Conservation (phyloP, 1,140 invertebrate species). For the Trichonephila inaurata region DNA sequence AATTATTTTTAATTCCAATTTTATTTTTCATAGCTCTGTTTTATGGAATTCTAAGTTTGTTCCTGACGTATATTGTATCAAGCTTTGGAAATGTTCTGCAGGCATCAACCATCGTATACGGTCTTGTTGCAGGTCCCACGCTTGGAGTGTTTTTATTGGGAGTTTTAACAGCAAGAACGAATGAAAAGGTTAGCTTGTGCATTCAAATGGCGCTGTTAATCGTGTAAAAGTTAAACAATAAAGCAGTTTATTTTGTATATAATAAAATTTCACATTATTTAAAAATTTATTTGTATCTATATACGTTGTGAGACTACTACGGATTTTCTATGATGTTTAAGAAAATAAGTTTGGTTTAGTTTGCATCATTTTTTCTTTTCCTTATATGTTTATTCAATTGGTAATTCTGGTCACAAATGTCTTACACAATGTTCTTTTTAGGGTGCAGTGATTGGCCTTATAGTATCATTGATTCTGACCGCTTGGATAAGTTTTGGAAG, state of each 20-base stretch:
- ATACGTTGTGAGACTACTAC: too few relatives aligned
- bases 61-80: constrained; percentile 87
- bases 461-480: constrained; percentile 86
- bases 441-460: constrained; percentile 89
- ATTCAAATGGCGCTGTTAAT: neutral
- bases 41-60: constrained; percentile 87
- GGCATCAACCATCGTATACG: constrained; percentile 88
- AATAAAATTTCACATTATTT: too few relatives aligned
- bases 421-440: constrained; percentile 79
- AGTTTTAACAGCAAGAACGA: constrained; percentile 88
- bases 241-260: too few relatives aligned
- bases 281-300: too few relatives aligned
- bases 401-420: too few relatives aligned
- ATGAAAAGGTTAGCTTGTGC: constrained; percentile 83
- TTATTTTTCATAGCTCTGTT: constrained; percentile 79
- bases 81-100: constrained; percentile 87
- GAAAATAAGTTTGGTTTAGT: too few relatives aligned
- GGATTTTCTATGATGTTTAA: too few relatives aligned
- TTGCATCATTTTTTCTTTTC: too few relatives aligned
- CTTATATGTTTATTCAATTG: too few relatives aligned
- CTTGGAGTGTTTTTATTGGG: constrained; percentile 90
- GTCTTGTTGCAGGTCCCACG: constrained; percentile 89
- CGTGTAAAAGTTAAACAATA: too few relatives aligned
- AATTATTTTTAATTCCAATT: too few relatives aligned
- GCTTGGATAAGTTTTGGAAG: constrained; percentile 92